Evolutionary conservation across 1,140 invertebrate genomes (phyloP).

Genomic region (Drosophila obscura): DNA sequence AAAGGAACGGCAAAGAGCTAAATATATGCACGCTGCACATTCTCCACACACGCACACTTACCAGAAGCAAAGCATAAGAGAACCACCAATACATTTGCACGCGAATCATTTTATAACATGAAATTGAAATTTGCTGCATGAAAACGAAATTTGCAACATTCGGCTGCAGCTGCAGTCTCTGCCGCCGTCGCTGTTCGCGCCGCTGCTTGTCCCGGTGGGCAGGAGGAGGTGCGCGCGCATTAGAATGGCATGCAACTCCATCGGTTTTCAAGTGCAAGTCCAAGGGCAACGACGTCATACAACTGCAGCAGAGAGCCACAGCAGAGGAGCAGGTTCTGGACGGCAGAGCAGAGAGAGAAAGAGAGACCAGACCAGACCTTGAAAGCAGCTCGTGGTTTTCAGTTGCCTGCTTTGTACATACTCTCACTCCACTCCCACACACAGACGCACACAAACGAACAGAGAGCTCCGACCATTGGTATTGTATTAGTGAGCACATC

Average conservation of each 20-base stretch:
- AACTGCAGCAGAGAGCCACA: conserved; percentile 49
- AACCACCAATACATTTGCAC: conserved; percentile 30
- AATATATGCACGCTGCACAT: conserved; percentile 58
- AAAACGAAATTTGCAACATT: conserved; percentile 79
- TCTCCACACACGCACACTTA: conserved; percentile 17
- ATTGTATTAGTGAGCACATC: conserved; percentile 49
- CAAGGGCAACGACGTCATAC: conserved; percentile 72
- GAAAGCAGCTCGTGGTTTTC: conserved; percentile 54
- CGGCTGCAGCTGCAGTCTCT: conserved; percentile 52
- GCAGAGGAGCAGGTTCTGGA: conserved; percentile 32
- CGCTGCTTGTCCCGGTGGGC: conserved; percentile 14
- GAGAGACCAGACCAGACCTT: conserved; percentile 65
- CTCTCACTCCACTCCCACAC: conserved; percentile 40
- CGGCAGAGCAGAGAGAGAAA: conserved; percentile 14
- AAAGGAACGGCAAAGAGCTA: conserved; percentile 55
- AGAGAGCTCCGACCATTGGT: conserved; percentile 26
- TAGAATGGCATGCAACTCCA: conserved; percentile 49
- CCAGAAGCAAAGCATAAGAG: not conserved
- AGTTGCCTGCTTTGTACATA: conserved; percentile 28
- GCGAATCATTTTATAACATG: conserved; percentile 69
- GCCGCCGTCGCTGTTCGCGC: conserved; percentile 26
- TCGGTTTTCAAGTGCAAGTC: conserved; percentile 82
- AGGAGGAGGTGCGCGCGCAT: conserved; percentile 45
- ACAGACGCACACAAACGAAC: conserved; percentile 30
- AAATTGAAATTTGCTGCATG: conserved; percentile 79